Evolutionary conservation across 2,888 invertebrate species (phyloP), one percentile per base, ranked within the genome.

Genomic region (Cryptus armator): DNA sequence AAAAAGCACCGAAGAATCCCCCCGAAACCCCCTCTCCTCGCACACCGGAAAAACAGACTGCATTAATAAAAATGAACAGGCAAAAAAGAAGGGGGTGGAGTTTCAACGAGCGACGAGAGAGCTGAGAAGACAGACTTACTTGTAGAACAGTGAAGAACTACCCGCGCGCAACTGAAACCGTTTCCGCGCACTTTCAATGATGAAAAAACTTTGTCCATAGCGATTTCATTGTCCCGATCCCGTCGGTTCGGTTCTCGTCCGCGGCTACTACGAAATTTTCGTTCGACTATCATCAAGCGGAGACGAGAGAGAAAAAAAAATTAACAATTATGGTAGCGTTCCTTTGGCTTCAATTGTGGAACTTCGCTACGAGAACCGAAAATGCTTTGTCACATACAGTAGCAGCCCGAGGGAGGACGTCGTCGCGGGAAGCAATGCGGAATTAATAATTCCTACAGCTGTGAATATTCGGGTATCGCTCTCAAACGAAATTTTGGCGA

Each of bases 41-140:
- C 71, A 9, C 79, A n/a, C 72, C 79, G 82, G 80, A 83, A 85
- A 85, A 85, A 85, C 82, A 82, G 82, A 85, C 80, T 80, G 85
- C 82, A 85, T 85, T 85, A 85, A 85, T 83, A 85, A 85, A 85
- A 85, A 85, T 80, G 80, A 79, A 75, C 19, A 43, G 77, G 72
- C 67, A 10, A 7, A 14, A 24, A 37, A 29, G 19, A 64, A n/a
- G 68, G 67, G 32, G 29, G 5, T 10, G 53, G 67, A 48, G 68
- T 16, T 51, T 12, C 48, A 29, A n/a, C 16, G 51, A n/a, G 29
- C 7, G 51, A 37, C 48, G 59, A 43, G 64, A 48, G 19, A 48
- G 19, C 64, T 67, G 64, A 70, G 71, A 75, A 56, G 71, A 59
- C 56, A 46, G 56, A 56, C 44, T 46, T 46, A 76, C 62, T 75